Base-by-base conservation (phyloP, 2,797 vertebrate species). In the Miichthys miiuy region DNA sequence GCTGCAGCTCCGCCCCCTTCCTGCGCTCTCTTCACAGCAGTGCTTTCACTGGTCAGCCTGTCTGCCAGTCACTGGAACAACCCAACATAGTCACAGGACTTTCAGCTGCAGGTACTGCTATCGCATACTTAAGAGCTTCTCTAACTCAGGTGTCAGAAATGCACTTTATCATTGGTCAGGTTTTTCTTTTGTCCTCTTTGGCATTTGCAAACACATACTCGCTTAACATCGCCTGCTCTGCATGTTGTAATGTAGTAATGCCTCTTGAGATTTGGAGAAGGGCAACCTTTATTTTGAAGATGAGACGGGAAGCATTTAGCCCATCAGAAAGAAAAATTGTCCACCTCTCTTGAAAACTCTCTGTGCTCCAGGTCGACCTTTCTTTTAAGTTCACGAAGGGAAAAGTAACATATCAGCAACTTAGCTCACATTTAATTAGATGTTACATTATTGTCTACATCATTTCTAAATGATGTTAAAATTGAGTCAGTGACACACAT, bases 71-170 rank as follows among this genome's bases (percentile, higher is more conserved):
- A n/a, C 94, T 99, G 75, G 98, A 98, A 72, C 98, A 97, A 10
- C 98, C 98, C 2, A 99, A 99, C 85, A 97, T 99, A 0, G 84
- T 96, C 5, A 95, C 95, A 17, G 97, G 96, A 42, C 96, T 99
- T 25, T 94, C 97, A 48, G 97, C 98, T 42, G 97, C 98, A 95
- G 98, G 98, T 99, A 93, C 48, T 3, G 3, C 5, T 20, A 1
- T 38, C 67, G 4, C 3, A 66, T 51, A 41, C 21, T 50, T 8
- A 23, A 8, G 8, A 38, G 34, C 2, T 8, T 38, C 34, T 38
- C 34, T 38, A 9, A 38, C 34, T 38, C 2, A 9, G 8, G 34
- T 38, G 34, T 38, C 2, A 38, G 9, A 38, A 9, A 8, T 38
- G 34, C 34, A 38, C 34, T 38, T 38, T 8, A 38, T 38, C 2